phyloP scores from a whole-genome alignment of 2,797 vertebrate genomes.

The Podarcis lilfordi region DNA sequence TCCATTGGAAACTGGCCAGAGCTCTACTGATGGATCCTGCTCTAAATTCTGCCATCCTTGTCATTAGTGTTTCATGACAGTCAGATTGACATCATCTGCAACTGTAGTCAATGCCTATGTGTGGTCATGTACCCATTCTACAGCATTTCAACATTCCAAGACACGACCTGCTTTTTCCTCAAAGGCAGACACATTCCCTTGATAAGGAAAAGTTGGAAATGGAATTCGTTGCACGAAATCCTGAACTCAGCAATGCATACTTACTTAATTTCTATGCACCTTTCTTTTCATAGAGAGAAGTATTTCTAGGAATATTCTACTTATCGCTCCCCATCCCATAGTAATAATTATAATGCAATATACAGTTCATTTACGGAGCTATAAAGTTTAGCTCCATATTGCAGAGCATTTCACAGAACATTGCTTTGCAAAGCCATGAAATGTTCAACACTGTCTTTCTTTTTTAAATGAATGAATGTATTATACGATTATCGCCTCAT shows the following conservation, averaged over 20 bases:
- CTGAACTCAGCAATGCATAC: fast-evolving
- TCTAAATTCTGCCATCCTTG: too few relatives aligned
- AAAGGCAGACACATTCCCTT: not conserved
- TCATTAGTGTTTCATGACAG: too few relatives aligned
- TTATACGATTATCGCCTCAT: not conserved
- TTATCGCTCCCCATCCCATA: not conserved
- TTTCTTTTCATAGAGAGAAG: not conserved
- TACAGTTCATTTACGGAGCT: slow-evolving; percentile 15
- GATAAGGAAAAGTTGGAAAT: not conserved
- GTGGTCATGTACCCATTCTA: not conserved
- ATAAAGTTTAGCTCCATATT: not conserved
- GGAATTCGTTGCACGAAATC: not conserved
- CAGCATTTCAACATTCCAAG: not conserved
- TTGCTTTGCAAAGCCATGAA: slow-evolving; percentile 18
- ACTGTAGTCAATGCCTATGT: not conserved
- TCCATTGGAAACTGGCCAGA: too few relatives aligned
- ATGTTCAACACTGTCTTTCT: slow-evolving; percentile 1
- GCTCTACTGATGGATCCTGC: too few relatives aligned
- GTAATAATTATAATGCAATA: slow-evolving; percentile 12
- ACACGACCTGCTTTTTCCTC: not conserved
- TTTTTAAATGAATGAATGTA: slow-evolving; percentile 21
- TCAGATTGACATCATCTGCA: not conserved
- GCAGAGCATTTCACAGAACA: slow-evolving; percentile 18
- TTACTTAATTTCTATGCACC: not conserved
- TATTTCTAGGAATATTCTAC: not conserved